Evolutionary conservation across 2,888 invertebrate species (phyloP).

Genomic region (Lycia hirtaria): DNA sequence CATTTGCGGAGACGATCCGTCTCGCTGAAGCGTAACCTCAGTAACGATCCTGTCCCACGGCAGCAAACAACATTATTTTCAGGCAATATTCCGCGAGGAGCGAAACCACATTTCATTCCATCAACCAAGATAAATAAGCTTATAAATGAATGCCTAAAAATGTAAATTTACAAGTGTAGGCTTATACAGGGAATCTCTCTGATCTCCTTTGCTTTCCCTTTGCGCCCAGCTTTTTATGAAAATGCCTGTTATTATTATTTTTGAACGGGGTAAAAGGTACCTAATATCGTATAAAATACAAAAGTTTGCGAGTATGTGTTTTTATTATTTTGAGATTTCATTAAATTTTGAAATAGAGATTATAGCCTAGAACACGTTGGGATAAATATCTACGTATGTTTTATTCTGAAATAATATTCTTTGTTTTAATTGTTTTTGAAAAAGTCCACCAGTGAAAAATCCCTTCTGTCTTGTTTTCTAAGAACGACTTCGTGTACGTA

Average conservation of each 20-base stretch:
- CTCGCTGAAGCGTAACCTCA: background rate
- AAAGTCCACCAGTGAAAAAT: too few relatives aligned
- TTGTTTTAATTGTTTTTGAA: too few relatives aligned
- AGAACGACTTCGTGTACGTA: too few relatives aligned
- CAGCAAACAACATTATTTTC: constrained; percentile 5
- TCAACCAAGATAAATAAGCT: constrained; percentile 15
- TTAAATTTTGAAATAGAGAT: too few relatives aligned
- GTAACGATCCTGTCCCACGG: background rate
- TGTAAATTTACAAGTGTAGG: constrained; percentile 16
- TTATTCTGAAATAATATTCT: too few relatives aligned
- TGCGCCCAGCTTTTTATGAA: background rate
- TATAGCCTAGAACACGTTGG: too few relatives aligned
- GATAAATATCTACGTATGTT: too few relatives aligned
- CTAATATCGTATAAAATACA: background rate
- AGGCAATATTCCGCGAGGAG: constrained; percentile 7
- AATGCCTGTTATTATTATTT: background rate
- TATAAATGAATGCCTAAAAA: constrained; percentile 21
- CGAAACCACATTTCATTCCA: constrained; percentile 17
- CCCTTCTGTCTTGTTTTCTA: too few relatives aligned
- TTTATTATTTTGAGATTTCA: too few relatives aligned
- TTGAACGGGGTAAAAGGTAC: background rate
- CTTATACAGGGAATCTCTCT: constrained; percentile 7
- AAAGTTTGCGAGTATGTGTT: background rate
- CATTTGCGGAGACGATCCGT: background rate
- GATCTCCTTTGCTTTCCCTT: background rate